Evolutionary conservation across 92 coral and sea anemone genomes (phyloP).

Genomic region (Chrysogorgia sp.): DNA sequence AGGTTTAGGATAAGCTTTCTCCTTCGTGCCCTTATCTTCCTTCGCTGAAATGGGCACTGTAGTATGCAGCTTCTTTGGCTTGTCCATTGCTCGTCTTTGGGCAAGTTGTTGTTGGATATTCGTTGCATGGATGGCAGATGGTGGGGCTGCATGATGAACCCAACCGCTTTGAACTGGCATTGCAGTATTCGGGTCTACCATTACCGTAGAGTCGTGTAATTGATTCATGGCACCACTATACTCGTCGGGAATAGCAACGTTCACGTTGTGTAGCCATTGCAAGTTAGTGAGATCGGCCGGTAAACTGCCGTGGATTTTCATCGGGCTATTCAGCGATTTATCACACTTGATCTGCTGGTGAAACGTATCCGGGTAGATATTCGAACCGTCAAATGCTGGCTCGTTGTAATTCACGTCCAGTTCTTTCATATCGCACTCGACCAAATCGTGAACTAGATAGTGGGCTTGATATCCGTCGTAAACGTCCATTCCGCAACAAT

Average conservation of each 20-base stretch:
- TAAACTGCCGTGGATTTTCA: conserved; percentile 63
- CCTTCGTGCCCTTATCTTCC: conserved; percentile 81
- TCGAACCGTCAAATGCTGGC: conserved; percentile 88
- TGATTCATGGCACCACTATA: conserved; percentile 65
- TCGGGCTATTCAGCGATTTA: conserved; percentile 41
- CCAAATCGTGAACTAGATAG: conserved; percentile 87
- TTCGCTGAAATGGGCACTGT: conserved; percentile 71
- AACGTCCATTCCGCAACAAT: conserved; percentile 16
- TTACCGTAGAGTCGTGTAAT: conserved; percentile 65
- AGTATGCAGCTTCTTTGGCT: conserved; percentile 59
- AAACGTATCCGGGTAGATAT: conserved; percentile 67
- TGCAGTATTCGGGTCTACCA: conserved; percentile 99
- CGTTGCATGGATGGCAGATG: conserved; percentile 72
- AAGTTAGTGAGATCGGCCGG: conserved; percentile 94
- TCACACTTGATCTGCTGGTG: conserved; percentile 84
- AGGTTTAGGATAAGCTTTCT: conserved; percentile 94
- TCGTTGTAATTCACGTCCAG: conserved; percentile 98
- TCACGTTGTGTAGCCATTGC: conserved; percentile 88
- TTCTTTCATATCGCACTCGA: conserved; percentile 93
- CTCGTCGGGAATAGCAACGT: conserved; percentile 97
- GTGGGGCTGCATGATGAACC: conserved; percentile 61
- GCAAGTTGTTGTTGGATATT: conserved; percentile 47
- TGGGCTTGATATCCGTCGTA: conserved; percentile 73
- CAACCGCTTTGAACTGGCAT: conserved; percentile 95
- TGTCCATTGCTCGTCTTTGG: conserved; percentile 78